Evolutionary conservation across 2,113 vertebrate species (phyloP), one percentile per base, ranked within the genome.

Genomic region (Leptobrachium ailaonicum): DNA sequence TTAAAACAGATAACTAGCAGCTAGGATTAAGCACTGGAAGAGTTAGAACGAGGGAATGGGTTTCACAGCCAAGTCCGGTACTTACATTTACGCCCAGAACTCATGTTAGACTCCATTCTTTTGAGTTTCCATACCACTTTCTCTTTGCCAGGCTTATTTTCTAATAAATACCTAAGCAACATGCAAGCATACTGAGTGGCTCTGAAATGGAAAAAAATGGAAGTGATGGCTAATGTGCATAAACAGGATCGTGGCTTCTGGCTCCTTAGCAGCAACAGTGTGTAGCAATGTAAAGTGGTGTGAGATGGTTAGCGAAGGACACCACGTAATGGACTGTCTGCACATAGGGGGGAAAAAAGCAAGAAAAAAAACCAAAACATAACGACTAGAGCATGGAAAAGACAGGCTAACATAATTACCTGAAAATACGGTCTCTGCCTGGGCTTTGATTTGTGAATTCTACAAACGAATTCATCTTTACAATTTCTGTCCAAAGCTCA

Each of bases 11-110:
- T 50, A 50, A 50, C 0, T 4, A 50, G 47, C 47, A 5, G 47
- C 8, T 50, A 50, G 8, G 47, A 50, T 50, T 5, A 50, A 50
- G 47, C 47, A 60, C 13, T 12, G 2, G 13, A 64, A 20, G 4
- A 64, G 13, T 64, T 32, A 2, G 47, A 64, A 64, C 20, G 4
- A 64, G 32, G n/a, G 62, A 40, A 32, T 2, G 83, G 60, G 41
- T 32, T 78, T 53, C 85, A 69, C 63, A 84, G 83, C 82, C 54
- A 7, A 73, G 83, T 8, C n/a, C 56, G 66, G 87, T 94, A 96
- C 97, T 97, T 93, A 98, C 97, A 87, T 92, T 97, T 98, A 73
- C 97, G 91, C 84, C 97, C 97, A 81, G 94, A 88, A 75, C 95
- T 98, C 94, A 98, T 93, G 91, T 89, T 94, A 66, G 92, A 87